Base-by-base conservation (phyloP, 2,113 vertebrate genomes). In the Calidris pugnax region DNA sequence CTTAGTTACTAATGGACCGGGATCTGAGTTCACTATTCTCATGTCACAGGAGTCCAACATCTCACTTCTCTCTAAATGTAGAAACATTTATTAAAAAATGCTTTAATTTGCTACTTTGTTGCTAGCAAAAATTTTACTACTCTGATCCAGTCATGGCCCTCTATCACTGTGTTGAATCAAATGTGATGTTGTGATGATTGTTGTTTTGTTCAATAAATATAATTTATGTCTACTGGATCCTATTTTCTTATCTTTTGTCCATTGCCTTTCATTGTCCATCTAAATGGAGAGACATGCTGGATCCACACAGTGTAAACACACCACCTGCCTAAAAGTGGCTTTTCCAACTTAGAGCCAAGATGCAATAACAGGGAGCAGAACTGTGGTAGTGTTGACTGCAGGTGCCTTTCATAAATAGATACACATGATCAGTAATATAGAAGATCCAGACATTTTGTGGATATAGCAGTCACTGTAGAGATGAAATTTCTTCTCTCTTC, bases 1-100 rank as follows among this genome's bases (percentile, higher is more conserved):
- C 20, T 88, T 88, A 90, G 87, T 88, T 77, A 84, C 82, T 83
- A 96, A 95, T 63, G 79, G 41, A 86, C 57, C 51, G 19, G 27
- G 37, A 74, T 77, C 17, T 23, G 47, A 93, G 28, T 68, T 88
- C 47, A 81, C 43, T 80, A 19, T 69, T 87, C 35, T 87, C 6
- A 9, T 83, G 41, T 23, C 4, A 10, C 47, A 77, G 35, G 43
- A 92, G 43, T 30, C 10, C 22, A 84, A 55, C 47, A 73, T 74
- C 67, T 47, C n/a, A 69, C 18, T 86, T 91, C 32, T 88, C 80
- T 83, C 47, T 63, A 84, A 86, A 83, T 43, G 50, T 43, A 93
- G 85, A 91, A 79, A 50, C 17, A 24, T 60, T 78, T 72, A 23
- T 21, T 17, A 2, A 55, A 76, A 82, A n/a, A 23, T 23, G 7